phyloP scores from a whole-genome alignment of 2,797 vertebrate species.

The Basileuterus tristriatus region DNA sequence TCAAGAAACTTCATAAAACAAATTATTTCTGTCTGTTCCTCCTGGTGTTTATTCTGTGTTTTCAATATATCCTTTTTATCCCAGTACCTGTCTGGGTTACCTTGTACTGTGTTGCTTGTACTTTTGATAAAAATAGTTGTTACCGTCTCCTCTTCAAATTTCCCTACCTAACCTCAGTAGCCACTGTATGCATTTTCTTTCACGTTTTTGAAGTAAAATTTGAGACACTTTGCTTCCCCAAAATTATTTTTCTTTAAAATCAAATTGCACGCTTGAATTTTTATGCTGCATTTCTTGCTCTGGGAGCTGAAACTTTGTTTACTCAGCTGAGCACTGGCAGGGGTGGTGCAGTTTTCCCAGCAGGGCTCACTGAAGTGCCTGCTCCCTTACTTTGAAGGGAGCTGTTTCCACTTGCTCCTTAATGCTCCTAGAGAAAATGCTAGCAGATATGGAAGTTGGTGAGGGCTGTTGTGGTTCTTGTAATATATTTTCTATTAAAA shows the following conservation, averaged over 20 bases:
- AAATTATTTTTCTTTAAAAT: not conserved
- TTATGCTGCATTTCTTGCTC: not conserved
- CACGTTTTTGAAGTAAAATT: not conserved
- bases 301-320: not conserved
- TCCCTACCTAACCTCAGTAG: not conserved
- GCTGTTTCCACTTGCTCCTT: not conserved
- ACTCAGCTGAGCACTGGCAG: not conserved
- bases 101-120: not conserved
- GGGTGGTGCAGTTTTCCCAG: not conserved
- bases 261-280: not conserved
- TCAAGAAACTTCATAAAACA: not conserved
- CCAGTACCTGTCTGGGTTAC: not conserved
- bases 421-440: not conserved
- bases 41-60: not conserved
- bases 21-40: not conserved
- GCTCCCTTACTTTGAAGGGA: not conserved
- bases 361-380: not conserved
- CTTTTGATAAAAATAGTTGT: not conserved
- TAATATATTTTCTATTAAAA: not conserved
- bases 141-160: not conserved
- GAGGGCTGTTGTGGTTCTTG: not conserved
- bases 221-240: not conserved
- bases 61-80: not conserved
- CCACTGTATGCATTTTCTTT: not conserved
- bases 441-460: not conserved